Percentiles rank a stretch among this genome's conserved stretches.
These are phyloP conservation scores for Tyria jacobaeae DNA, from an alignment of 2,888 invertebrate species.

Conservation along the genomic window DNA sequence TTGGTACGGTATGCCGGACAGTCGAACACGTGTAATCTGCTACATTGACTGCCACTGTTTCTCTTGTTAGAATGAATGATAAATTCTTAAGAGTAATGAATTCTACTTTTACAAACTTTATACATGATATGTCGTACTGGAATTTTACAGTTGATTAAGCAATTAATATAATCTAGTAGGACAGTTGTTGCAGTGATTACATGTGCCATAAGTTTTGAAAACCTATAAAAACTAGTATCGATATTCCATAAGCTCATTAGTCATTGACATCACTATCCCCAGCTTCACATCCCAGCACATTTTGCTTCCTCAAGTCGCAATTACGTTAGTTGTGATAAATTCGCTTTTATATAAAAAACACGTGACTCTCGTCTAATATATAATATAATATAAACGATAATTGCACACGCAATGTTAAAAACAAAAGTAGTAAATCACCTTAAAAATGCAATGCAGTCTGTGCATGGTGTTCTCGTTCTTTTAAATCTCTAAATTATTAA, in stretches of 20 bases:
- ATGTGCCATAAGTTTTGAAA: constrained; percentile 1
- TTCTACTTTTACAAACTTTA: constrained; percentile 1
- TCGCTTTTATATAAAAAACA: constrained; percentile 47
- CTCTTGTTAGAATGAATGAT: not conserved
- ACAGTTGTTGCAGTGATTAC: not conserved
- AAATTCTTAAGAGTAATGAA: not conserved
- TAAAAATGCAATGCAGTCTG: constrained; percentile 83
- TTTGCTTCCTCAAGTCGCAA: constrained; percentile 37
- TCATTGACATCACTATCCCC: constrained; percentile 39
- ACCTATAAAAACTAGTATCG: constrained; percentile 8
- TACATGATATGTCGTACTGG: constrained; percentile 20
- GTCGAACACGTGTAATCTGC: not conserved
- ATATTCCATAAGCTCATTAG: constrained; percentile 8
- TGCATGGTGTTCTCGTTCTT: constrained; percentile 76
- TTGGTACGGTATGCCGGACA: not conserved
- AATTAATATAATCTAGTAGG: not conserved
- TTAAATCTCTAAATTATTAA: constrained; percentile 72
- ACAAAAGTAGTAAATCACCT: constrained; percentile 69
- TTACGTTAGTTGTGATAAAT: constrained; percentile 58
- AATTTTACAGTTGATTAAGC: not conserved
- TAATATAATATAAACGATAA: constrained; percentile 57
- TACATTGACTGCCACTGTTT: not conserved
- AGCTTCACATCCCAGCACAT: constrained; percentile 24
- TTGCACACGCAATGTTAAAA: constrained; percentile 65
- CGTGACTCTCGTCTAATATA: constrained; percentile 42